Base-by-base conservation (phyloP, 1,140 invertebrate species). In the Platorchestia sp. region DNA sequence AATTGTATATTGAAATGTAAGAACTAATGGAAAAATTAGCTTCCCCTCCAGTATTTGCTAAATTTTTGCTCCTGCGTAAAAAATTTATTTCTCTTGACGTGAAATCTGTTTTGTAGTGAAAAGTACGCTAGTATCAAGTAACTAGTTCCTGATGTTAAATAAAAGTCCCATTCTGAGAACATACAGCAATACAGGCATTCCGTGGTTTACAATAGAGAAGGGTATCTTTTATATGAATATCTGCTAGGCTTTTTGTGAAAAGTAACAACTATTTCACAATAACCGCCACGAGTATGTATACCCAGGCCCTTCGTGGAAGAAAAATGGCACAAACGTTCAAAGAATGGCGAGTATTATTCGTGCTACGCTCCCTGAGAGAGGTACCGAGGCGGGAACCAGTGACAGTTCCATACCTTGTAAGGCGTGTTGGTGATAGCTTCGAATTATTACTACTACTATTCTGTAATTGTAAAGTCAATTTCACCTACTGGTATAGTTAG, bases 391-490 rank as follows among this genome's bases (percentile, higher is more conserved):
- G 47, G 47, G 47, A 3, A 27, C 3, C 27, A 27, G 59, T 36
- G 3, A 75, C 27, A 75, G 14, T 36, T 75, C 1, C 59, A 10
- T 75, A 75, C 10, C 59, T 75, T 27, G 7, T 75, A 75, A 75
- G 59, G 59, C 59, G 59, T 75, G 59, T 89, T 89, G 87, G 87
- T 89, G 87, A 89, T 89, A 89, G 87, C 87, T 89, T 89, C 87
- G 87, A 89, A 89, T 89, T 89, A 89, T 42, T 89, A 89, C n/a
- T 89, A 89, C 87, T 89, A 89, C 87, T 89, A 89, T 42, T 89
- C 43, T 89, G 59, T 89, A 89, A 42, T 89, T 89, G 27, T 89
- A 89, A 89, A 44, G 87, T 89, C n/a, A 42, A 89, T 36, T 43
- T 42, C 27, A 89, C 41, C 87, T 89, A 89, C 43, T 89, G 87